These are phyloP conservation scores for Zaprionus africanus DNA, from an alignment of 1,140 invertebrate species.

Conservation along the genomic window DNA sequence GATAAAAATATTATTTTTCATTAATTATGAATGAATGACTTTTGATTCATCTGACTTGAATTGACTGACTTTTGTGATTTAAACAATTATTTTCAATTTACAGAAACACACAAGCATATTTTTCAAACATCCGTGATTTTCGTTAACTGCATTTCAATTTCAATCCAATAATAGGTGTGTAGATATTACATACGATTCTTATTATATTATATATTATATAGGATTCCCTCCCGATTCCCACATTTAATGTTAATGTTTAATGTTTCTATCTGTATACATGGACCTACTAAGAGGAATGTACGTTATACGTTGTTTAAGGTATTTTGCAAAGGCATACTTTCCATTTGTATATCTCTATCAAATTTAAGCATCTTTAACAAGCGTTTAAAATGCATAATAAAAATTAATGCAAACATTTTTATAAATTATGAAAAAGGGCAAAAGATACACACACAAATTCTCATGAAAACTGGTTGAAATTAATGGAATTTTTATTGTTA, in stretches of 20 bases:
- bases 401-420: conserved; percentile 55
- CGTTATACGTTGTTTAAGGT: too few species aligned
- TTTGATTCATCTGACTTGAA: too few species aligned
- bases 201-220: not conserved
- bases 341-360: not conserved
- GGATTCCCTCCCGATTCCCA: too few species aligned
- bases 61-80: too few species aligned
- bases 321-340: not conserved
- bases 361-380: not conserved
- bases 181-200: not conserved
- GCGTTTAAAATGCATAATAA: conserved; percentile 18
- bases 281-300: too few species aligned
- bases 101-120: too few species aligned
- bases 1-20: too few species aligned
- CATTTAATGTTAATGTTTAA: too few species aligned
- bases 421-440: conserved; percentile 57
- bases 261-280: too few species aligned
- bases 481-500: conserved; percentile 30
- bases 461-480: conserved; percentile 55
- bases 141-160: not conserved
- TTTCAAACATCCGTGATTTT: not conserved
- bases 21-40: too few species aligned
- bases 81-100: too few species aligned
- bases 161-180: not conserved
- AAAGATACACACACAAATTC: conserved; percentile 17